Evolutionary conservation across 2,888 invertebrate genomes (phyloP), one percentile per base, ranked within the genome.

Genomic region (Lapara coniferarum): DNA sequence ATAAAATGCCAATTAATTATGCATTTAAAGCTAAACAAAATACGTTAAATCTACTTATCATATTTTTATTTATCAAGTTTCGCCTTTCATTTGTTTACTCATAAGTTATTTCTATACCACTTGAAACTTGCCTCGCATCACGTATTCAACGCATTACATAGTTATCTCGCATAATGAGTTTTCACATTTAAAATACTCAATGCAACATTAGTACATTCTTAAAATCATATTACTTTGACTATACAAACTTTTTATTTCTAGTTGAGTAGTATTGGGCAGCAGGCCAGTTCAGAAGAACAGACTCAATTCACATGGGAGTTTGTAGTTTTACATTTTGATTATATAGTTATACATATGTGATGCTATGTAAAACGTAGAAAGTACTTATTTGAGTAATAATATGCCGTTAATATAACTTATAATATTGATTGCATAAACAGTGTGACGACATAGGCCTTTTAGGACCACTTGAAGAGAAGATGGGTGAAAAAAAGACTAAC

Each of bases 161-260:
- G 46, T 63, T 63, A 63, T 63, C 63, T 49, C 19, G 49, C 49
- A 5, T 63, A 63, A 63, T 63, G 63, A 63, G 19, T 7, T 63
- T 13, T 63, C 63, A 5, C 19, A 49, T 63, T 63, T 46, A 63
- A 63, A 63, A 49, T 16, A 59, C 44, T 59, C 8, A 44, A 44
- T 59, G 59, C 10, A 19, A 6, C 63, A 16, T 63, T 63, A 63
- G 19, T 63, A 19, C 16, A 63, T 25, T 46, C 49, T 49, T 63
- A 46, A 63, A 16, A 14, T 19, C 19, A 16, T 49, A 63, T 19
- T 63, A 63, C 19, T 49, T 16, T 19, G 19, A 19, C 63, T 19
- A 7, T 63, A 46, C 4, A 16, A 63, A 63, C 46, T 63, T 63
- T 63, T 19, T 19, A 63, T 63, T 63, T n/a, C n/a, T n/a, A n/a